phyloP scores from a whole-genome alignment of 1,140 invertebrate genomes.

The Pectinophora gossypiella region DNA sequence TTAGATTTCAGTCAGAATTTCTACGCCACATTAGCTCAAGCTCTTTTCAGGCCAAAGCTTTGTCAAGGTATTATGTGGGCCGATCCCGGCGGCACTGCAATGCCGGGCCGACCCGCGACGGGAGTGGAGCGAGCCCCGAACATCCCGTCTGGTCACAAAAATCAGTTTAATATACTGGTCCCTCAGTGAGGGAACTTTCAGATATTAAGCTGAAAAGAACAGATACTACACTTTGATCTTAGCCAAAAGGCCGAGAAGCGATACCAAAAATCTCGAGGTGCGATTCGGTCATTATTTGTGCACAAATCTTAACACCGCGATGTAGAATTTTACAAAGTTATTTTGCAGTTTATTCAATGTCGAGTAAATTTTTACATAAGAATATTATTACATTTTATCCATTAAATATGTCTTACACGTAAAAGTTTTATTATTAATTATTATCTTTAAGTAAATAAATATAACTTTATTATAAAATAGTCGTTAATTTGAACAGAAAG shows the following conservation, averaged over 20 bases:
- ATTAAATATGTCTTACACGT: not conserved
- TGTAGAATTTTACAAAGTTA: conserved; percentile 2
- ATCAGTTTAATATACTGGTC: conserved; percentile 17
- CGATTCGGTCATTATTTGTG: not conserved
- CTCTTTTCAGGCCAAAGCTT: no score
- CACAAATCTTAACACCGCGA: not conserved
- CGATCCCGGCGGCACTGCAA: conserved; percentile 7
- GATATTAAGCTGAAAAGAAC: conserved; percentile 9
- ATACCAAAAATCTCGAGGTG: not conserved
- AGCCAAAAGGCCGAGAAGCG: conserved; percentile 8
- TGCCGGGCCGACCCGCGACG: conserved; percentile 7
- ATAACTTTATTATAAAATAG: not conserved
- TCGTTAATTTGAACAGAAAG: not conserved
- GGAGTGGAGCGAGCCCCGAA: conserved; percentile 8
- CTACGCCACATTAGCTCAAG: no score
- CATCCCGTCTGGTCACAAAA: conserved; percentile 12
- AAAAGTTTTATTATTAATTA: not conserved
- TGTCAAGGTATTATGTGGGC: no score
- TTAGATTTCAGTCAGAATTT: no score
- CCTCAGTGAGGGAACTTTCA: conserved; percentile 10
- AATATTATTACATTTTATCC: not conserved
- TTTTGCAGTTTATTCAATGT: not conserved
- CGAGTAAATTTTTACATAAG: not conserved
- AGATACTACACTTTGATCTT: conserved; percentile 9
- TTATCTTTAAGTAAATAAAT: not conserved